A percentile compares a stretch with the other conserved stretches of the same genome.
phyloP scores from a whole-genome alignment of 2,888 invertebrate genomes.

The Tetranychus piercei region DNA sequence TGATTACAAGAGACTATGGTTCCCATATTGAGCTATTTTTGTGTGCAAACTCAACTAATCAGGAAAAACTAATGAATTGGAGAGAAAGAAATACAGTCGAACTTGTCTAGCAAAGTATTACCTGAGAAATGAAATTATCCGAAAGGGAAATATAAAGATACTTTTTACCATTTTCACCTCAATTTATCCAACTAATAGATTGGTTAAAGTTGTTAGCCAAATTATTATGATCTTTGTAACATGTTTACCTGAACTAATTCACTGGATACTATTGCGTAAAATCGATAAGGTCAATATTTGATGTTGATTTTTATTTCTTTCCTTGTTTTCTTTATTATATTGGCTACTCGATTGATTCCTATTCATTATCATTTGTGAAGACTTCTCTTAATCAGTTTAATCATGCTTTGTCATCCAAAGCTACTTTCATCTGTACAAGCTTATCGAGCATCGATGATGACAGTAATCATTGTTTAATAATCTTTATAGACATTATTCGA shows the following conservation, averaged over 20 bases:
- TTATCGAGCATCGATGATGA: too few species aligned
- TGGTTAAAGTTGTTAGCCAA: not conserved
- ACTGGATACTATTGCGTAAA: not conserved
- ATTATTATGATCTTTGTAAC: not conserved
- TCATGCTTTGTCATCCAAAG: too few species aligned
- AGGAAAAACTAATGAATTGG: not conserved
- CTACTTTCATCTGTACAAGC: too few species aligned
- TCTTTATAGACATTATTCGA: too few species aligned
- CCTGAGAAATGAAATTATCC: not conserved
- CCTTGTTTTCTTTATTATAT: not conserved
- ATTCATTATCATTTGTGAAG: too few species aligned
- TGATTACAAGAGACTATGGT: not conserved
- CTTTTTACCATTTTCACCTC: not conserved
- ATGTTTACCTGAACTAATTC: not conserved
- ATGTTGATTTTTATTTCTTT: not conserved
- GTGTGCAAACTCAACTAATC: not conserved
- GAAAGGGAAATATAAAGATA: not conserved
- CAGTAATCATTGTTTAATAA: too few species aligned
- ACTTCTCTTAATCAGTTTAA: too few species aligned
- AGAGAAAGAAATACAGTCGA: not conserved
- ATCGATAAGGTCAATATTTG: constrained; percentile 1
- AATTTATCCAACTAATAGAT: not conserved
- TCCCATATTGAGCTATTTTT: not conserved
- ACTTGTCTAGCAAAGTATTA: not conserved
- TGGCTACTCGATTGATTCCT: too few species aligned